Conservation (phyloP, 1,140 invertebrate species). For the Monochamus saltuarius region DNA sequence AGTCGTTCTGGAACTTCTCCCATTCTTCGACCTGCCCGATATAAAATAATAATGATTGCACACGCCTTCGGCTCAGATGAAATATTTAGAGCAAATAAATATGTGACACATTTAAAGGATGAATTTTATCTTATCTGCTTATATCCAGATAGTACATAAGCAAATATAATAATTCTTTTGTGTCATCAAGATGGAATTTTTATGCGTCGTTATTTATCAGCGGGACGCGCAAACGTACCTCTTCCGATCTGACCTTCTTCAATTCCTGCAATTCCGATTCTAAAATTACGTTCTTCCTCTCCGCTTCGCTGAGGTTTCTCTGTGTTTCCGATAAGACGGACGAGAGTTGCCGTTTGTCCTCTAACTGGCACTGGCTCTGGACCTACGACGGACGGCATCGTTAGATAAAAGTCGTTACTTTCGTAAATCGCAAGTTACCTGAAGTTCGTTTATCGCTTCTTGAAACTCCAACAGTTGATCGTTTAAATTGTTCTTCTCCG, state of each 20-base stretch:
- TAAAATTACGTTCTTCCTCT: conserved; percentile 57
- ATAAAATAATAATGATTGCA: too few relatives aligned
- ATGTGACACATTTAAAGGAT: too few relatives aligned
- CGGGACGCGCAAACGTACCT: conserved; percentile 48
- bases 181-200: neutral
- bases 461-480: conserved; percentile 72
- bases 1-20: conserved; percentile 91
- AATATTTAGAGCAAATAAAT: too few relatives aligned
- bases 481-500: conserved; percentile 69
- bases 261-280: conserved; percentile 62
- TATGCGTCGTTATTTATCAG: neutral
- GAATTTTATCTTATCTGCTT: too few relatives aligned
- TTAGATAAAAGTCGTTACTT: neutral
- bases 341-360: conserved; percentile 74
- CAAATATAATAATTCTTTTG: conserved; percentile 4
- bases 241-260: conserved; percentile 59
- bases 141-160: neutral
- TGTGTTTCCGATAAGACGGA: conserved; percentile 67
- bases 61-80: too few relatives aligned
- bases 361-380: conserved; percentile 70
- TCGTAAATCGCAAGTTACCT: conserved; percentile 52
- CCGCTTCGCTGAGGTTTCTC: conserved; percentile 62
- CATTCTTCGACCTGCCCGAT: conserved; percentile 72
- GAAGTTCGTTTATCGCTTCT: conserved; percentile 72
- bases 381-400: conserved; percentile 35